Percentiles rank a stretch among this genome's conserved stretches.
These are phyloP conservation scores for Crenichthys baileyi DNA, from an alignment of 2,797 vertebrate genomes.

Conservation along the genomic window DNA sequence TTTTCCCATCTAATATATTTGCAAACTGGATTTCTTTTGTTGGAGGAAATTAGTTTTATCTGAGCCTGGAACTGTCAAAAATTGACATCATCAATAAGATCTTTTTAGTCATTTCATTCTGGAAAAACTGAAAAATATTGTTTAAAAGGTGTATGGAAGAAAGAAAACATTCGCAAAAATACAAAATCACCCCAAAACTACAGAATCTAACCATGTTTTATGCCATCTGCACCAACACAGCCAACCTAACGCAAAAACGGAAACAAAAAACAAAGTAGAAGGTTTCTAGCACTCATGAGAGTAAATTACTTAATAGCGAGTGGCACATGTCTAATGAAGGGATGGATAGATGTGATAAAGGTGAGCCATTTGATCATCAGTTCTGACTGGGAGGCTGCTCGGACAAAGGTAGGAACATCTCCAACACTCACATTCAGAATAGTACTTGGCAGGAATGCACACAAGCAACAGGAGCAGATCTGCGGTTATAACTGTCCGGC, in stretches of 20 bases:
- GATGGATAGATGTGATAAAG: background rate
- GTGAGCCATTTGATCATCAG: constrained; percentile 2
- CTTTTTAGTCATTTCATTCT: no score
- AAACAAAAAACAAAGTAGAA: no score
- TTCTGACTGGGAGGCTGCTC: constrained; percentile 7
- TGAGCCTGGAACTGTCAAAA: background rate
- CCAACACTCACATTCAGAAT: constrained; percentile 32
- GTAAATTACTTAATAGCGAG: background rate
- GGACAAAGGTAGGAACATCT: constrained; percentile 40
- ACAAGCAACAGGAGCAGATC: constrained; percentile 64
- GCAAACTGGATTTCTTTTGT: background rate
- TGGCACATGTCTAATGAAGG: background rate
- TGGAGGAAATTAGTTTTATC: background rate
- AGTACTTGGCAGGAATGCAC: constrained; percentile 76
- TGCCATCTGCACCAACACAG: background rate
- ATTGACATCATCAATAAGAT: background rate
- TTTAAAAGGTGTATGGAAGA: no score
- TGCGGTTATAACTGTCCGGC: constrained; percentile 44
- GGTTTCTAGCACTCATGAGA: no score
- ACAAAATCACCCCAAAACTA: background rate
- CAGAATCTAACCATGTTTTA: background rate
- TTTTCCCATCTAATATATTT: background rate
- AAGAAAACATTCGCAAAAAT: background rate
- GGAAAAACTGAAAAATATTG: no score
- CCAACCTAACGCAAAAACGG: background rate